Base-by-base conservation (phyloP, 2,113 vertebrate genomes). In the Sinocyclocheilus anshuiensis region DNA sequence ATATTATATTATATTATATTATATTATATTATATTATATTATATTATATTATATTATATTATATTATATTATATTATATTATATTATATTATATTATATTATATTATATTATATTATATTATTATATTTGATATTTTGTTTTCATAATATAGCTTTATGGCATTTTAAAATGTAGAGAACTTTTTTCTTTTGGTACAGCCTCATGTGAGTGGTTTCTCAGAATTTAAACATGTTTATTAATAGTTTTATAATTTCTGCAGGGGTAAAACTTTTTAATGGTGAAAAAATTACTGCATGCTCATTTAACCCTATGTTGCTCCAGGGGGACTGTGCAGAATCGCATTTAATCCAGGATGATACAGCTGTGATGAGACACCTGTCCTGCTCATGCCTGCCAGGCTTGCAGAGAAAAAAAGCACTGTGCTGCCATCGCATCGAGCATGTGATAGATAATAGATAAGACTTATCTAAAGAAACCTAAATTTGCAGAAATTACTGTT, bases 231-330 rank as follows among this genome's bases (percentile, higher is more conserved):
- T 67, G 16, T 74, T 39, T n/a, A 74, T 42, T 45, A n/a, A 45
- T 45, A 74, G 22, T n/a, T n/a, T 2, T 6, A n/a, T 22, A 2
- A 45, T 12, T 74, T 74, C 71, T 45, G 11, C 71, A 45, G 71
- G 71, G 39, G 10, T 45, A 74, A 42, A 42, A n/a, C 8, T 42
- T 67, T 67, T 74, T 2, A 74, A 45, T 74, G 22, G 22, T n/a
- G 20, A 22, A 45, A n/a, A 45, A 74, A 45, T n/a, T 0, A 74
- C 71, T 45, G 5, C 71, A 45, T 75, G 39, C 39, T 45, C 6
- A 75, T 75, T 45, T 45, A 75, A 77, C 75, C 74, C 75, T 24
- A 76, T 29, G 75, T 77, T 45, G 42, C 42, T 50, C 74, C 42
- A 29, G 24, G 48, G 48, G 39, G 4, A 26, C 45, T 29, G 75